These are phyloP conservation scores for Sarcophaga rosellei DNA, from an alignment of 2,888 invertebrate genomes.

Conservation along the genomic window DNA sequence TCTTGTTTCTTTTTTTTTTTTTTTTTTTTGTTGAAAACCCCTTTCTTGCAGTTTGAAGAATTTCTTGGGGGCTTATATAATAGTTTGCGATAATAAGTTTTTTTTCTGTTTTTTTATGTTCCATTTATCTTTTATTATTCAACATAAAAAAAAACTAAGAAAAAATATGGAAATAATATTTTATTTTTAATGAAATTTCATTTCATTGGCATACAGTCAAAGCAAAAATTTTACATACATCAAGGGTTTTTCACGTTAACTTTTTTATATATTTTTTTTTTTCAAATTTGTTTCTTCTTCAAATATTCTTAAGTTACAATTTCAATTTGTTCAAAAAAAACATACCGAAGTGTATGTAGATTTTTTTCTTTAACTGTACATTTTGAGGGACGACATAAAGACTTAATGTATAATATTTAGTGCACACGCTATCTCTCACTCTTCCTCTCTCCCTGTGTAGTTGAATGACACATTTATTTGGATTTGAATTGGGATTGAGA, in stretches of 20 bases:
- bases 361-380: no score
- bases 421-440: constrained; percentile 35
- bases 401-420: constrained; percentile 41
- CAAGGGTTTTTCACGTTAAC: no score
- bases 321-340: not conserved
- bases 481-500: constrained; percentile 43
- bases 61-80: not conserved
- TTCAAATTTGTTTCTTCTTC: no score
- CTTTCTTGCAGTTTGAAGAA: not conserved
- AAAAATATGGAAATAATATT: constrained; percentile 1
- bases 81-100: constrained; percentile 4
- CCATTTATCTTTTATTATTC: not conserved
- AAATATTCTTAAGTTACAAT: not conserved
- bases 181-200: constrained; percentile 34
- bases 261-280: no score
- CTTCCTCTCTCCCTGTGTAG: not conserved
- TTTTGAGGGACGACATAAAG: not conserved
- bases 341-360: not conserved
- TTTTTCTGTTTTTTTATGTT: not conserved
- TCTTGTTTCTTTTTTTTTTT: no score
- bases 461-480: constrained; percentile 53
- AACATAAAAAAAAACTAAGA: not conserved
- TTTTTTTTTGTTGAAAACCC: not conserved
- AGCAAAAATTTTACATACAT: no score
- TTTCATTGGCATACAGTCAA: constrained; percentile 10